Conservation (phyloP, 2,113 vertebrate species). For the Psittacus erithacus region DNA sequence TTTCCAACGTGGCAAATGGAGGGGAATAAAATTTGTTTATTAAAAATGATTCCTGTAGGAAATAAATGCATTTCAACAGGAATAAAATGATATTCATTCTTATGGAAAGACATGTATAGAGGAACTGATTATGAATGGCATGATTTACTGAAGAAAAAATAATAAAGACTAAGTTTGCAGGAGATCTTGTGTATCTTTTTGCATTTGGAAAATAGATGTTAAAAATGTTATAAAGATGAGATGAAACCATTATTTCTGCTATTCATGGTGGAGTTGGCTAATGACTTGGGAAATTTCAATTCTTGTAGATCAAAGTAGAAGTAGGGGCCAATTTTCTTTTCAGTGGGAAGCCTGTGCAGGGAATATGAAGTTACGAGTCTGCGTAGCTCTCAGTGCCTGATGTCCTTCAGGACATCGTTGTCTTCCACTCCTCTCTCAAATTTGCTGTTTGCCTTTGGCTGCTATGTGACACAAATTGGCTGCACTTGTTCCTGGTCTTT, state of each 20-base stretch:
- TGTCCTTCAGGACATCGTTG: not conserved
- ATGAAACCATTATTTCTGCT: not conserved
- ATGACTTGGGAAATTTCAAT: not conserved
- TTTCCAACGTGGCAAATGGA: not conserved
- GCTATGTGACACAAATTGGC: not conserved
- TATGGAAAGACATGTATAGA: not conserved
- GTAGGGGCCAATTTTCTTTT: not conserved
- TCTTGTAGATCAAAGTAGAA: not conserved
- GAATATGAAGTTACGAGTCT: not conserved
- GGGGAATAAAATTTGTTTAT: not conserved
- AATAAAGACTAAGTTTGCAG: not conserved
- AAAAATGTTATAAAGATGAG: not conserved
- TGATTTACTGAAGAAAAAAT: not conserved
- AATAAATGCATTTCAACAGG: not conserved
- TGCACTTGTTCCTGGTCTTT: not conserved
- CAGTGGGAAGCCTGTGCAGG: not conserved
- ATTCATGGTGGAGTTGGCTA: not conserved
- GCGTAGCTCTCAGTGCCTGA: accelerated
- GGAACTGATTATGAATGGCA: not conserved
- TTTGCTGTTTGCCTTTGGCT: not conserved
- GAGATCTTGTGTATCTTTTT: not conserved
- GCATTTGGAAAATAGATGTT: not conserved
- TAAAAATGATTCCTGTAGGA: not conserved
- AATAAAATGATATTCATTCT: not conserved
- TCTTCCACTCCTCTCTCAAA: not conserved